Base-by-base conservation (phyloP, 37 sponge, comb jelly and placozoan genomes). In the Diacarnus erythraeanus region DNA sequence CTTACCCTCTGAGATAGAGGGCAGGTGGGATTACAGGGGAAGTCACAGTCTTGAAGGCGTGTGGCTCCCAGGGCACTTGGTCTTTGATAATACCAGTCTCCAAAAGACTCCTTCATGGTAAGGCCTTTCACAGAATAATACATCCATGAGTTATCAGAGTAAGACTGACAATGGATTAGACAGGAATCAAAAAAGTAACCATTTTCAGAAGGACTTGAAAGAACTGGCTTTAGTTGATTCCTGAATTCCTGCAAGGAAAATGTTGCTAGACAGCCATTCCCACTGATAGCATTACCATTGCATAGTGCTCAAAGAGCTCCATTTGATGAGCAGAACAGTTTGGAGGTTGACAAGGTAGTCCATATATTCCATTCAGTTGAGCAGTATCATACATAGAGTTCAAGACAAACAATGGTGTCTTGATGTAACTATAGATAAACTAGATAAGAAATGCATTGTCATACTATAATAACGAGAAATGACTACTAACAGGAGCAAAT, bases 361-460 rank as follows among this genome's bases (percentile, higher is more conserved):
- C 60, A 20, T 85, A 73, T 20, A 84, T 87, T 40, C 71, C 69
- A 5, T 38, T 64, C 15, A 94, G 71, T 61, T 94, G 94, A 78
- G 85, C 84, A 21, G 91, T 90, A 60, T 94, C 92, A 35, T 86
- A 87, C 27, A 42, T 34, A 47, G 94, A 90, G 65, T 94, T 94
- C 17, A 84, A 60, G 4, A 75, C 73, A 42, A 94, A 94, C 26
- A 90, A 39, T 2, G 92, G 91, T 30, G 82, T 80, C 69, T 83
- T 86, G 69, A 94, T 90, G 78, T 80, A 80, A 29, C 78, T 88
- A 37, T 77, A 84, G 30, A 84, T 84, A 82, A 87, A 94, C 91
- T 94, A 47, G 51, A 15, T 15, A 47, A 47, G 51, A 47, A 47
- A 47, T 12, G 12, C 57, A 54, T 54, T 12, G 12, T 12, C 18